Base-by-base conservation (phyloP, 2,797 vertebrate species). In the Pagetopsis macropterus region DNA sequence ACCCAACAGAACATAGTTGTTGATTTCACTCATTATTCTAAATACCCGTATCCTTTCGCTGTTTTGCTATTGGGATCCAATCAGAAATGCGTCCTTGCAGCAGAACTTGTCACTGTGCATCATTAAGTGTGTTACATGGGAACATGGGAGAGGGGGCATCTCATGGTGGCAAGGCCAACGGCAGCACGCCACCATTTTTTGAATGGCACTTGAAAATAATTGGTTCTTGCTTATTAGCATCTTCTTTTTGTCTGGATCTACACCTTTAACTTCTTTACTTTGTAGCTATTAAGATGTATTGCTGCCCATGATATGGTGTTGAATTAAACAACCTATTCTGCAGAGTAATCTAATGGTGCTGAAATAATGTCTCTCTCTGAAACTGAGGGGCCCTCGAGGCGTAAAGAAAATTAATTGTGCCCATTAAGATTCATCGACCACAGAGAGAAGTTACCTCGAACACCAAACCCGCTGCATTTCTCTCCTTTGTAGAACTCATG, bases 391-490 rank as follows among this genome's bases (percentile, higher is more conserved):
- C 86, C 87, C 91, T 92, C 88, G 83, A 91, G 82, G 82, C 87
- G 60, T 83, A 89, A 90, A 93, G 83, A 79, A 90, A 94, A 93
- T 92, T 76, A 94, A 94, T 93, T 89, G 91, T 77, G 52, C 72
- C 89, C 88, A 91, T 94, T 93, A 93, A 92, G 91, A 92, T 93
- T 92, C 88, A 90, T 86, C 69, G 84, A 88, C 87, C 87, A 88
- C 83, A 81, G 75, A 89, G 72, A 79, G 79, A 91, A 90, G 83
- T 90, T 84, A 77, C 71, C 60, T 65, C 63, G 4, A 84, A 85
- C 74, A 76, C 81, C 70, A 82, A 89, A 86, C 70, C 68, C 65
- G 61, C 62, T 63, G 79, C 80, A 63, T 91, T 84, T 82, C 69
- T 76, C 74, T 76, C 64, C 70, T 64, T 85, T 72, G 82, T 66